A percentile compares a stretch with the other conserved stretches of the same genome.
phyloP scores from a whole-genome alignment of 2,113 vertebrate species.

The Echinops telfairi region DNA sequence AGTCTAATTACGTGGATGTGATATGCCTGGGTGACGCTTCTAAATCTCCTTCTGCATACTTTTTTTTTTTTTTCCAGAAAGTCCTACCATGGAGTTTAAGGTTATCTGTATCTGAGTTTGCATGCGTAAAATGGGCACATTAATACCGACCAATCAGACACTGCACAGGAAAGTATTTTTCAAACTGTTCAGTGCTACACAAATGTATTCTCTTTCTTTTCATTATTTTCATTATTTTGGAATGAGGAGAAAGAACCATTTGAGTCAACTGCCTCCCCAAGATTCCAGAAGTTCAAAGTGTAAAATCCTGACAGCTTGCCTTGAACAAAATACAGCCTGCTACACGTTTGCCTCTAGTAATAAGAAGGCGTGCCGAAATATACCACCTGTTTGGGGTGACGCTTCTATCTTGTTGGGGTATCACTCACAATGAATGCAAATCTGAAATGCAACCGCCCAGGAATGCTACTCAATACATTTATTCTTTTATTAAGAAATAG shows the following conservation, averaged over 20 bases:
- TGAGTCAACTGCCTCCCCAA: background rate
- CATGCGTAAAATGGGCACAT: background rate
- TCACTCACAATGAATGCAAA: background rate
- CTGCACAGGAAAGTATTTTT: background rate
- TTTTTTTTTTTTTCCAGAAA: background rate
- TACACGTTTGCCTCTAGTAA: background rate
- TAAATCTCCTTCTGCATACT: background rate
- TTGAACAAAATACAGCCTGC: slow-evolving; percentile 6
- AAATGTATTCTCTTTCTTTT: background rate
- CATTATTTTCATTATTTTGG: background rate
- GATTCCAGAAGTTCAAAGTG: slow-evolving; percentile 19
- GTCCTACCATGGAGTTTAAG: background rate
- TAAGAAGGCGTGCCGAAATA: background rate
- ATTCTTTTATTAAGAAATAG: background rate
- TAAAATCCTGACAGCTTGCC: slow-evolving; percentile 1
- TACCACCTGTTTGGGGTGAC: background rate
- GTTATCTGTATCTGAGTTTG: slow-evolving; percentile 16
- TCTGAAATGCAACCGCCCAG: slow-evolving; percentile 37
- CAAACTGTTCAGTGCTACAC: background rate
- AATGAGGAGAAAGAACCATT: slow-evolving; percentile 9
- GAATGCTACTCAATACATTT: background rate
- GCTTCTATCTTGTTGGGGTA: background rate
- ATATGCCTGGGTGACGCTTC: background rate
- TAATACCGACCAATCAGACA: background rate
- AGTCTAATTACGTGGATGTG: background rate